Conservation (phyloP, 2,888 invertebrate species). For the Acrocera orbiculus region DNA sequence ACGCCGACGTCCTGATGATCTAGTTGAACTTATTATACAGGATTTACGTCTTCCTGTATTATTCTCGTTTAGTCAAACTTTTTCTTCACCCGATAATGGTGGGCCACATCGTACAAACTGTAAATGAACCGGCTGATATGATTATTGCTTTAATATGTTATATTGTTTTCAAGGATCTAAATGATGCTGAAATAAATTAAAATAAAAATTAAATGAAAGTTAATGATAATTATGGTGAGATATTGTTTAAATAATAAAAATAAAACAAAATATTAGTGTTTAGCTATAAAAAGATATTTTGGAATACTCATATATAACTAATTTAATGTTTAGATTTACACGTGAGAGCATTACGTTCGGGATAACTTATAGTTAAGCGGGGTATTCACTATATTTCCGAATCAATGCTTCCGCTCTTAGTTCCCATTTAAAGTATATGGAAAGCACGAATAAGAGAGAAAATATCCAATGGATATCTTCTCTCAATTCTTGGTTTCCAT, state of each 20-base stretch:
- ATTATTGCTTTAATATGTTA: conserved; percentile 14
- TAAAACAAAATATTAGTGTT: neutral
- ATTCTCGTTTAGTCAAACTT: conserved; percentile 63
- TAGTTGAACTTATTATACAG: conserved; percentile 14
- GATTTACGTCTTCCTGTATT: conserved; percentile 24
- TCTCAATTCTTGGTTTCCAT: too few relatives aligned
- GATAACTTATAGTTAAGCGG: too few relatives aligned
- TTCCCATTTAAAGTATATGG: too few relatives aligned
- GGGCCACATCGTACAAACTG: conserved; percentile 66
- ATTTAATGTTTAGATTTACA: too few relatives aligned
- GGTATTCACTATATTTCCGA: too few relatives aligned
- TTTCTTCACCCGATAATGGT: conserved; percentile 54
- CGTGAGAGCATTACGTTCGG: too few relatives aligned
- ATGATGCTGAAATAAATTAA: neutral
- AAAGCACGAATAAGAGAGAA: too few relatives aligned
- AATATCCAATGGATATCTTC: too few relatives aligned
- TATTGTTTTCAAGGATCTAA: neutral
- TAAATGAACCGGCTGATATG: conserved; percentile 32
- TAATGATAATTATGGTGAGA: neutral
- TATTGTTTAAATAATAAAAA: neutral
- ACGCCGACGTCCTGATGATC: conserved; percentile 3
- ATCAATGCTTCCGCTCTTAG: too few relatives aligned
- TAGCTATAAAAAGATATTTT: too few relatives aligned
- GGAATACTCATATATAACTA: too few relatives aligned
- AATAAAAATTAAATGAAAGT: neutral